These are phyloP conservation scores for Strigamia maritima DNA, from an alignment of 2,888 invertebrate genomes.

Conservation along the genomic window DNA sequence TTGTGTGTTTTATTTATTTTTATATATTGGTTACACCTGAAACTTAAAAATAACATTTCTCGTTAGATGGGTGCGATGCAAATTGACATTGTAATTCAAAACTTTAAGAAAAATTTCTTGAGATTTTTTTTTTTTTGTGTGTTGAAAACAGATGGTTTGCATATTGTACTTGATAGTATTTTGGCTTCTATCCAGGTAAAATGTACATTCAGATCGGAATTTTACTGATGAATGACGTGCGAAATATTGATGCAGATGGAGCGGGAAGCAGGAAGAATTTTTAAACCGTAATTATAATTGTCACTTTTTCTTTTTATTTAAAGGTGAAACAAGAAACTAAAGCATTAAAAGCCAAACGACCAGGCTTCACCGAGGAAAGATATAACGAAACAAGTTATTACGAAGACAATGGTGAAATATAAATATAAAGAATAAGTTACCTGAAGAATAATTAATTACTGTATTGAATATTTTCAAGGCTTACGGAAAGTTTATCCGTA, in stretches of 20 bases:
- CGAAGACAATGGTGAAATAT: slow-evolving; percentile 79
- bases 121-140: neutral
- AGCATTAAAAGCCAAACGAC: slow-evolving; percentile 81
- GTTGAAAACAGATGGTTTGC: neutral
- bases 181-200: neutral
- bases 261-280: neutral
- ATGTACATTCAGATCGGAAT: neutral
- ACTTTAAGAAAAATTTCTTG: neutral
- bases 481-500: slow-evolving; percentile 95
- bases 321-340: slow-evolving; percentile 87
- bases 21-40: neutral
- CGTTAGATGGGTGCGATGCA: neutral
- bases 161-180: neutral
- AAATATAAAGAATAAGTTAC: neutral
- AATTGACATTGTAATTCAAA: slow-evolving; percentile 16
- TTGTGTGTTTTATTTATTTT: neutral
- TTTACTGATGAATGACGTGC: neutral
- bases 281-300: neutral
- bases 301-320: slow-evolving; percentile 57
- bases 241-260: neutral
- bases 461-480: slow-evolving; percentile 59
- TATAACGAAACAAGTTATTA: slow-evolving; percentile 94
- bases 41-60: neutral
- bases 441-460: neutral
- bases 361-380: slow-evolving; percentile 85